phyloP scores from a whole-genome alignment of 2,797 vertebrate species.

The Myripristis jacobus region DNA sequence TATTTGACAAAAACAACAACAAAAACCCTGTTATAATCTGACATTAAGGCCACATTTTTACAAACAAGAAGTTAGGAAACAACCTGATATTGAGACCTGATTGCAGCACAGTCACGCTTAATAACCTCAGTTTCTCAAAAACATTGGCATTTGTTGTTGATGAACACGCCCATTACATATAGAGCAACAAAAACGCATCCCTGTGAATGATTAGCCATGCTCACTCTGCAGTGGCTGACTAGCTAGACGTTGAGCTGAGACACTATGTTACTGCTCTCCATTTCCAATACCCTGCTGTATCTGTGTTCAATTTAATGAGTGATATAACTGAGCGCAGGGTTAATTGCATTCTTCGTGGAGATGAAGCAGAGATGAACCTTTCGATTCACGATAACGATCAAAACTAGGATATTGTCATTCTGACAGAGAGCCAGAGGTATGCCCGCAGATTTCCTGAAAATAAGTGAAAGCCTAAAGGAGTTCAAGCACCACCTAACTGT shows the following conservation, averaged over 20 bases:
- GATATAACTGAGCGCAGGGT: constrained; percentile 78
- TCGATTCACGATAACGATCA: constrained; percentile 76
- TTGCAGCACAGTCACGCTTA: not conserved
- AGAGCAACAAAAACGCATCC: constrained; percentile 14
- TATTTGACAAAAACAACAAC: too few relatives aligned
- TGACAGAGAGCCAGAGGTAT: constrained; percentile 63
- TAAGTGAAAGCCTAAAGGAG: constrained; percentile 37
- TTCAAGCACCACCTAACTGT: constrained; percentile 63
- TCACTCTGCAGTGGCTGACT: constrained; percentile 12
- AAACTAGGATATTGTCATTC: constrained; percentile 69
- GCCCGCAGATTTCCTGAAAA: constrained; percentile 53
- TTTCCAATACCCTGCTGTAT: constrained; percentile 65
- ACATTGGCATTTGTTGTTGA: not conserved
- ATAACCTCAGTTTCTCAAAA: not conserved
- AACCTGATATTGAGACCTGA: not conserved
- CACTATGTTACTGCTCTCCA: constrained; percentile 55
- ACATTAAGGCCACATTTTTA: too few relatives aligned
- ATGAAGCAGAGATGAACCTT: constrained; percentile 65
- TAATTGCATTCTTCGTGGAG: constrained; percentile 78
- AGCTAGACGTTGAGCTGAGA: constrained; percentile 30
- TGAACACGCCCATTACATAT: constrained; percentile 2
- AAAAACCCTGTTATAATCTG: too few relatives aligned
- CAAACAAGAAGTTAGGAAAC: too few relatives aligned
- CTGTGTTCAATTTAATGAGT: constrained; percentile 73
- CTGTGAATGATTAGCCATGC: constrained; percentile 22